Evolutionary conservation across 2,113 vertebrate species (phyloP).

Genomic region (Thalassoma bifasciatum): DNA sequence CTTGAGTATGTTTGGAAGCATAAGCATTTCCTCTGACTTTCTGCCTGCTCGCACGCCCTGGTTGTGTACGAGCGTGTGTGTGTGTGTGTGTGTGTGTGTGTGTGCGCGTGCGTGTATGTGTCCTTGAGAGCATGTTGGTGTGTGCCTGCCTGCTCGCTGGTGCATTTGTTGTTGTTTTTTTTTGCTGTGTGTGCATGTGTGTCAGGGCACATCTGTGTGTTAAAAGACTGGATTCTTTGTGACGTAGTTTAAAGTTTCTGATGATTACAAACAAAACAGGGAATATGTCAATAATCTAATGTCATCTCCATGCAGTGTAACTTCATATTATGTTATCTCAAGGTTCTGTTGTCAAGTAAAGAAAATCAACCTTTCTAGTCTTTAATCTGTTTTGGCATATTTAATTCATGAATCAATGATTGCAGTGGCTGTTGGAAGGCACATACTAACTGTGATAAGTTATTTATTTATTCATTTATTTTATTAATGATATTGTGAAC

Average conservation of each 20-base stretch:
- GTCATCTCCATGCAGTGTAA: too few species aligned
- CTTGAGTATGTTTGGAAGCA: slow-evolving; percentile 59
- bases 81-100: slow-evolving; percentile 8
- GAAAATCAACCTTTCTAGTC: too few species aligned
- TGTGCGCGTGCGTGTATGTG: neutral
- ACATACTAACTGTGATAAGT: too few species aligned
- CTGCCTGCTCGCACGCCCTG: slow-evolving; percentile 31
- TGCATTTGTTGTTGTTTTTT: neutral
- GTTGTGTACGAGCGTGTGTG: slow-evolving; percentile 9
- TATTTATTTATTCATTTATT: too few species aligned
- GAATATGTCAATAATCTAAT: too few species aligned
- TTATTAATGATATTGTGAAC: too few species aligned
- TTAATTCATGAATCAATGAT: too few species aligned
- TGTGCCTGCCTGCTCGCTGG: neutral
- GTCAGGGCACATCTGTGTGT: neutral
- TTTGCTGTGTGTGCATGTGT: slow-evolving; percentile 4
- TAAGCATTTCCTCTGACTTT: slow-evolving; percentile 75
- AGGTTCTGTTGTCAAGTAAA: too few species aligned
- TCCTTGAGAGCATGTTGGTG: neutral
- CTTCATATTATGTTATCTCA: too few species aligned
- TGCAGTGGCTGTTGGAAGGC: too few species aligned
- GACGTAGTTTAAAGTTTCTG: neutral
- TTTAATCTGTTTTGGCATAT: too few species aligned
- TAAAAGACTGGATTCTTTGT: neutral
- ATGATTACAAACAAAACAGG: neutral